Evolutionary conservation across 2,113 vertebrate species (phyloP).

Genomic region (Chamaea fasciata): DNA sequence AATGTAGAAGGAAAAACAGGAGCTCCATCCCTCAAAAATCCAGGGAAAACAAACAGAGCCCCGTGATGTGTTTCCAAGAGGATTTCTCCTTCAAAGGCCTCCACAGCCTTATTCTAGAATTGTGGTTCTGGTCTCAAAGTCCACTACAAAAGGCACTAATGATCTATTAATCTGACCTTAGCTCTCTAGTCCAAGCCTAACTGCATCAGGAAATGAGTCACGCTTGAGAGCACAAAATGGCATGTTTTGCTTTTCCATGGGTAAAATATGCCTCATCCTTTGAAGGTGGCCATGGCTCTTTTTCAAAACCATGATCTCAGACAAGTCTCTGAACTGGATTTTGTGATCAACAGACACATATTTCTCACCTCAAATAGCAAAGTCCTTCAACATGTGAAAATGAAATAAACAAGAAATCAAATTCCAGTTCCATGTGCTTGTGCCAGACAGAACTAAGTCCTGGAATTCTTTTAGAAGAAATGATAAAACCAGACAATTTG

Average conservation of each 20-base stretch:
- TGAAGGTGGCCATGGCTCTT: neutral
- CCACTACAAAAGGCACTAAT: neutral
- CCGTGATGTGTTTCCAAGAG: neutral
- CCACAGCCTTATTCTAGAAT: neutral
- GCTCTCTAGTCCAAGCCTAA: neutral
- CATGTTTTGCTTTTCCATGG: neutral
- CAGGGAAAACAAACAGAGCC: neutral
- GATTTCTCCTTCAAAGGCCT: neutral
- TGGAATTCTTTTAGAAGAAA: neutral
- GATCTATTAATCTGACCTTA: neutral
- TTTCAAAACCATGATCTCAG: slow-evolving; percentile 33
- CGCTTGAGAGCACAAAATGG: neutral
- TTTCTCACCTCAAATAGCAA: neutral
- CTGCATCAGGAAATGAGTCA: slow-evolving; percentile 25
- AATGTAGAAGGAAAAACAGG: neutral
- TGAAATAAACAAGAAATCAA: slow-evolving; percentile 5
- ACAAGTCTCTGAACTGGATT: slow-evolving; percentile 2
- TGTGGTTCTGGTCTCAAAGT: neutral
- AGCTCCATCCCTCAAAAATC: neutral
- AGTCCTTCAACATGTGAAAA: slow-evolving; percentile 15
- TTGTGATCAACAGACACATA: neutral
- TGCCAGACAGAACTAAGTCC: neutral
- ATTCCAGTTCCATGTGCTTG: neutral
- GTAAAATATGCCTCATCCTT: slow-evolving; percentile 9
- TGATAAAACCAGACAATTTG: neutral